Percentiles rank a stretch among this genome's conserved stretches.
phyloP scores from a whole-genome alignment of 2,888 invertebrate species.

The Autographa pulchrina region DNA sequence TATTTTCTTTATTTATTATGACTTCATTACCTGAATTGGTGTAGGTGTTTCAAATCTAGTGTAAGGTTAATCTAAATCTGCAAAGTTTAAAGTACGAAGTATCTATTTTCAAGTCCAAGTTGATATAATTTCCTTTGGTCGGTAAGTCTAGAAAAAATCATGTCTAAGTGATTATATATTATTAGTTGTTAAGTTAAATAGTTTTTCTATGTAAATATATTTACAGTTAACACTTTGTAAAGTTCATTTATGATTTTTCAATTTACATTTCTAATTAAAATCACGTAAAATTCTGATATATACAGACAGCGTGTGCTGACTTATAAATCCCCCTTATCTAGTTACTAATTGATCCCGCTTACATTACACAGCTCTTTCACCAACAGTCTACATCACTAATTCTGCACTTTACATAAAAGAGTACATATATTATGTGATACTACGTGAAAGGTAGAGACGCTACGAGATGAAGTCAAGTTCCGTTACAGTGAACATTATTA shows the following conservation, averaged over 20 bases:
- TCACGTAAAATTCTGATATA: constrained; percentile 67
- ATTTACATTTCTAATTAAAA: constrained; percentile 61
- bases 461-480: constrained; percentile 71
- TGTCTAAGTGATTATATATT: constrained; percentile 39
- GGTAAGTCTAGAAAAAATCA: constrained; percentile 52
- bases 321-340: constrained; percentile 75
- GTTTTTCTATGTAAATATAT: constrained; percentile 50
- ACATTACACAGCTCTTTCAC: constrained; percentile 81
- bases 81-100: constrained; percentile 42
- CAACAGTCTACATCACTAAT: constrained; percentile 71
- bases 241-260: constrained; percentile 44
- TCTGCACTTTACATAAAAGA: constrained; percentile 39
- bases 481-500: constrained; percentile 60
- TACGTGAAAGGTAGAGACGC: constrained; percentile 78
- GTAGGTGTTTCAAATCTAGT: constrained; percentile 47
- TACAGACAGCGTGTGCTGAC: constrained; percentile 73
- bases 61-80: constrained; percentile 44
- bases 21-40: constrained; percentile 36
- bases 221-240: constrained; percentile 56
- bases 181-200: constrained; percentile 44
- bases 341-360: constrained; percentile 88
- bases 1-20: constrained; percentile 41
- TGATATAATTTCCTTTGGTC: constrained; percentile 55
- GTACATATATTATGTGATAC: constrained; percentile 46
- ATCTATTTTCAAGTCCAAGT: constrained; percentile 48